Evolutionary conservation across 2,797 vertebrate genomes (phyloP).

Genomic region (Rhincodon typus): DNA sequence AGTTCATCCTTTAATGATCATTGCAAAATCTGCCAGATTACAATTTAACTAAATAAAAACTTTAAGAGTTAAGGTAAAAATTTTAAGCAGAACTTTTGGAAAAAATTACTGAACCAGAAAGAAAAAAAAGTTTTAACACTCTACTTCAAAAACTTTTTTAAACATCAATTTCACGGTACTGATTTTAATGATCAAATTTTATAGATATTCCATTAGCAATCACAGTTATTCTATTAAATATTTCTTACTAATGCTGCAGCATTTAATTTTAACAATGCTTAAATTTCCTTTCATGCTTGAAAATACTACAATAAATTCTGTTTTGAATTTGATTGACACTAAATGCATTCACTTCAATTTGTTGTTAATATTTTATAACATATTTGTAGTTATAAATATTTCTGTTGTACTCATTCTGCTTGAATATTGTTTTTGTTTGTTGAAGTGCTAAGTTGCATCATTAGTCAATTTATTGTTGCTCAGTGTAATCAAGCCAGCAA

Average conservation of each 20-base stretch:
- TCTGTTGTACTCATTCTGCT: not conserved
- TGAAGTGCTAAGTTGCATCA: constrained; percentile 14
- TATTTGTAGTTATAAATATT: not conserved
- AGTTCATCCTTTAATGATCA: not conserved
- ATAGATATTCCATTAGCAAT: not conserved
- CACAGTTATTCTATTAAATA: not conserved
- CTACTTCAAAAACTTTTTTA: not conserved
- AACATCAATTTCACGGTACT: not conserved
- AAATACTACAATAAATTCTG: not conserved
- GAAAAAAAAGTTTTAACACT: not conserved
- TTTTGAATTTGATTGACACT: not conserved
- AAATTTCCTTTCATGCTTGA: not conserved
- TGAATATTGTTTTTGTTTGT: constrained; percentile 19
- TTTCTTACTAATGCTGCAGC: not conserved
- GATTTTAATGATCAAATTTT: not conserved
- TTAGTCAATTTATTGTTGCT: constrained; percentile 1
- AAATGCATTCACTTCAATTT: not conserved
- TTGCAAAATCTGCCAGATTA: not conserved
- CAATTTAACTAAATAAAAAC: not conserved
- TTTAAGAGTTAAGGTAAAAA: not conserved
- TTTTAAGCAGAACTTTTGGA: not conserved
- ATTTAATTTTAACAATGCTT: constrained; percentile 6
- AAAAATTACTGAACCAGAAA: not conserved
- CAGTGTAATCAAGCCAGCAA: not conserved
- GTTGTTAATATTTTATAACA: not conserved